phyloP scores from a whole-genome alignment of 2,888 invertebrate genomes.

The Ypsolopha scabrella region DNA sequence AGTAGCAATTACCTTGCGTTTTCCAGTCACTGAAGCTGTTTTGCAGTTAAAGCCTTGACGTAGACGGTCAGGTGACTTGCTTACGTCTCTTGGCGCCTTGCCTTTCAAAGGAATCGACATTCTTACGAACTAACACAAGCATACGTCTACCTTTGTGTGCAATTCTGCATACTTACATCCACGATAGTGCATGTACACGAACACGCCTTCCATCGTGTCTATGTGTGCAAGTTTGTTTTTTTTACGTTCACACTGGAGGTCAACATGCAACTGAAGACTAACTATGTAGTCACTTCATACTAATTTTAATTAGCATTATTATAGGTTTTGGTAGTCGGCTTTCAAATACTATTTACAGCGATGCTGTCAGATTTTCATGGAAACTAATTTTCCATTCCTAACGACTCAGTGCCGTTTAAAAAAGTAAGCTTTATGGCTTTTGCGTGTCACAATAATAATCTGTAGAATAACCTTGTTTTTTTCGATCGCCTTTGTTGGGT shows the following conservation, averaged over 20 bases:
- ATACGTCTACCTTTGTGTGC: conserved; percentile 25
- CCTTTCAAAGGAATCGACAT: conserved; percentile 42
- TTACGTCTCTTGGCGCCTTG: conserved; percentile 40
- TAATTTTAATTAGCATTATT: conserved; percentile 13
- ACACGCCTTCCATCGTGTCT: conserved; percentile 41
- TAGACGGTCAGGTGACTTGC: conserved; percentile 50
- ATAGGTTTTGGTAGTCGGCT: background rate
- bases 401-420: conserved; percentile 23
- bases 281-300: conserved; percentile 11
- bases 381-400: background rate
- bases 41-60: conserved; percentile 4
- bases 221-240: conserved; percentile 28
- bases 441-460: background rate
- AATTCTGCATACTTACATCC: conserved; percentile 27
- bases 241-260: conserved; percentile 46
- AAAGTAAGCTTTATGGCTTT: background rate
- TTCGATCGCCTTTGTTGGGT: too few species aligned
- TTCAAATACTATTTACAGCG: background rate
- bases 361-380: background rate
- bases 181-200: conserved; percentile 36
- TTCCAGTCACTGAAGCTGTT: conserved; percentile 10
- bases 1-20: background rate
- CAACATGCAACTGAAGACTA: conserved; percentile 43
- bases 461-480: too few species aligned
- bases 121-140: conserved; percentile 19